Evolutionary conservation across 35 echinoderm and acorn worm genomes (phyloP).

Genomic region (Amphiura filiformis): DNA sequence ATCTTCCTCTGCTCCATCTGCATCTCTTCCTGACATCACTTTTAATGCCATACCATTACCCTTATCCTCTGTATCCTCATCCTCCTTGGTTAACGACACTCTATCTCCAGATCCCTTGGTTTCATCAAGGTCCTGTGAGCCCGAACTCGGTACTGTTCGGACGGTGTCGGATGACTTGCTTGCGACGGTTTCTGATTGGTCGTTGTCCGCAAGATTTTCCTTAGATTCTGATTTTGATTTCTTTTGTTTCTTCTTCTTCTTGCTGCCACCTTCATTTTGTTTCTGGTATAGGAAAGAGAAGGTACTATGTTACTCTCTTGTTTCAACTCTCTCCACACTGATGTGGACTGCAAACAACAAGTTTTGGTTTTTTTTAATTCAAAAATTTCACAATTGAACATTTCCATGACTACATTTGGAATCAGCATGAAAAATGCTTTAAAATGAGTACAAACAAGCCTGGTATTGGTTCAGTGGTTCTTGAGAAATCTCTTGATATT

Average conservation of each 20-base stretch:
- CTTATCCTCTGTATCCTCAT: background rate
- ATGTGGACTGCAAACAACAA: too few relatives aligned
- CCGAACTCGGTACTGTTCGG: background rate
- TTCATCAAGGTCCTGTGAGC: background rate
- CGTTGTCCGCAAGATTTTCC: background rate
- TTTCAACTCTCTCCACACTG: too few relatives aligned
- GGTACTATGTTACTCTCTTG: too few relatives aligned
- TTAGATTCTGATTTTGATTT: background rate
- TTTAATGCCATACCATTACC: background rate
- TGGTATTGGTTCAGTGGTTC: too few relatives aligned
- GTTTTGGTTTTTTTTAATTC: too few relatives aligned
- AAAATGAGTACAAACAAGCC: too few relatives aligned
- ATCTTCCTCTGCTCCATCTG: background rate
- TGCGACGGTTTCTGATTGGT: background rate
- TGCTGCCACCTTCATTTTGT: background rate
- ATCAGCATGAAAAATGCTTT: too few relatives aligned
- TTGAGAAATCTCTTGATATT: too few relatives aligned
- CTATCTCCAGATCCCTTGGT: background rate
- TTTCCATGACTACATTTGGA: too few relatives aligned
- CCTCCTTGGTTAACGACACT: background rate
- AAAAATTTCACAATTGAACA: too few relatives aligned
- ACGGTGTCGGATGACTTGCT: background rate
- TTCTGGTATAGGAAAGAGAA: background rate
- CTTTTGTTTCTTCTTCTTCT: constrained; percentile 46
- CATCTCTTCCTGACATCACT: background rate